Conservation (phyloP, 2,888 invertebrate genomes). For the Hydropsyche betteni region DNA sequence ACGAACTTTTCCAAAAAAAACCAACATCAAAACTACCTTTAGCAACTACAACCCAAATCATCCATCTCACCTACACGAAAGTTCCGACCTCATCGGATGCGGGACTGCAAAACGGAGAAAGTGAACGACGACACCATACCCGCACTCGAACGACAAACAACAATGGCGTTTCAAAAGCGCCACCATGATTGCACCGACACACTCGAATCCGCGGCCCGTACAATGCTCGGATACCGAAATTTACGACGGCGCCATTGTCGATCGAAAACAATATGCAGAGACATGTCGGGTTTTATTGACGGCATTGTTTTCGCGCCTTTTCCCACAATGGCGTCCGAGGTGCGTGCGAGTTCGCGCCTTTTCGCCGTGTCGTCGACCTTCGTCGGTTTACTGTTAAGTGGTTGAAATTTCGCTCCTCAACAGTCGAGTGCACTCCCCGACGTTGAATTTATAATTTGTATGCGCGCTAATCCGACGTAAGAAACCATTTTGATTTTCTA, state of each 20-base stretch:
- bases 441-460: too few relatives aligned
- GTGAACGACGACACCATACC: not conserved
- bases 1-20: too few relatives aligned
- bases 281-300: not conserved
- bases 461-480: too few relatives aligned
- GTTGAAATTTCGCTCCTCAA: too few relatives aligned
- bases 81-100: not conserved
- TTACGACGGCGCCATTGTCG: constrained; percentile 5
- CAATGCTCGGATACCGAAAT: not conserved
- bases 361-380: constrained; percentile 26
- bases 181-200: constrained; percentile 17
- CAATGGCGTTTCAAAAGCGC: constrained; percentile 27
- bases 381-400: too few relatives aligned
- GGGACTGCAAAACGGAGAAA: constrained; percentile 1
- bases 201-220: not conserved
- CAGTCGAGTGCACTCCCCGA: too few relatives aligned
- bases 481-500: too few relatives aligned
- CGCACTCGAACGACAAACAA: constrained; percentile 1
- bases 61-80: too few relatives aligned
- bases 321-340: not conserved
- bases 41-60: too few relatives aligned
- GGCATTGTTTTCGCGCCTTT: not conserved
- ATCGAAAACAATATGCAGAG: not conserved
- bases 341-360: not conserved
- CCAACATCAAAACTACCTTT: too few relatives aligned